These are phyloP conservation scores for Tadarida brasiliensis DNA, from an alignment of 2,797 vertebrate genomes.

Conservation along the genomic window DNA sequence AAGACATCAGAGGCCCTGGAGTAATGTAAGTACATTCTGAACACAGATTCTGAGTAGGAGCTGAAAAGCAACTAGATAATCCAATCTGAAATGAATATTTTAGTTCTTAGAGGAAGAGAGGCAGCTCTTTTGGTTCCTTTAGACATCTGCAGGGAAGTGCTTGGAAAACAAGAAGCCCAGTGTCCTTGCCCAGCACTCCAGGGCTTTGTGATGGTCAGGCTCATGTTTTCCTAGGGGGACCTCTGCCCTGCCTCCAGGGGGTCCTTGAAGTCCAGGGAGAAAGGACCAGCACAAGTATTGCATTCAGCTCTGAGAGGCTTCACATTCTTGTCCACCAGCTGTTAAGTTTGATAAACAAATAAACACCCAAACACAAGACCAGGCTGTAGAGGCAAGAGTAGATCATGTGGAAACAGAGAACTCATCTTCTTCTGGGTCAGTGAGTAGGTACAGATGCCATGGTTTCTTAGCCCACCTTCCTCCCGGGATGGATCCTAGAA, in stretches of 20 bases:
- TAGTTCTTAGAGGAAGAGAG: not conserved
- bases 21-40: not conserved
- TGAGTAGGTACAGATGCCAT: not conserved
- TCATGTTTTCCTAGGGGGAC: not conserved
- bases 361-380: not conserved
- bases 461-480: not conserved
- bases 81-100: not conserved
- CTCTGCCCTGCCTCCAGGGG: constrained; percentile 22
- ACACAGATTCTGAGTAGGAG: not conserved
- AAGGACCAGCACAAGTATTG: not conserved
- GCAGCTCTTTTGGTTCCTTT: not conserved
- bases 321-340: not conserved
- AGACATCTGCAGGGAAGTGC: not conserved
- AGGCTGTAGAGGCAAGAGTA: not conserved
- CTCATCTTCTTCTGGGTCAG: not conserved
- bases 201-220: not conserved
- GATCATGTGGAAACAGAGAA: not conserved
- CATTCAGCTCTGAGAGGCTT: not conserved
- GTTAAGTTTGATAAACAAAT: constrained; percentile 29
- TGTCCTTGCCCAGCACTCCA: not conserved
- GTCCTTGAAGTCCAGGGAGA: constrained; percentile 54
- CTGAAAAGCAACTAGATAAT: not conserved
- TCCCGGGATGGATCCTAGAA: not conserved
- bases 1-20: constrained; percentile 2
- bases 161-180: not conserved